phyloP scores from a whole-genome alignment of 2,113 vertebrate species.

The Alosa alosa region DNA sequence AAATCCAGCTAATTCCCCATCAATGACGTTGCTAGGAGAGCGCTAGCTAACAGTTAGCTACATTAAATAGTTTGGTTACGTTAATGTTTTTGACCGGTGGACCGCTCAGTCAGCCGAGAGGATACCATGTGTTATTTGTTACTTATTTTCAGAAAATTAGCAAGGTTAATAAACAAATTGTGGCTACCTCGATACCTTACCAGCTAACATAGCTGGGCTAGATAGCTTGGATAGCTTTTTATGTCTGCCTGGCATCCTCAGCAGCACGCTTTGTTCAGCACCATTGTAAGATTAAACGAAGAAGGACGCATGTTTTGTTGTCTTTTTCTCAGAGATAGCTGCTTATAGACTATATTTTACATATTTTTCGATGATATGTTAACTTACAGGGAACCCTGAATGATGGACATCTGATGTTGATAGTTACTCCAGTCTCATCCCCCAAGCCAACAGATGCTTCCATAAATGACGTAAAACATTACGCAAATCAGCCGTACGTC shows the following conservation, averaged over 20 bases:
- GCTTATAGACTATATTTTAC: neutral
- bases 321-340: neutral
- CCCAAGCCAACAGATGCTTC: neutral
- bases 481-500: conserved; percentile 23
- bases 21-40: neutral
- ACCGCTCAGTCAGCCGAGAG: neutral
- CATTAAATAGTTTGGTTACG: too few relatives aligned
- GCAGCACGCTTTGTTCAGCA: neutral
- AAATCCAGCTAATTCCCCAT: neutral
- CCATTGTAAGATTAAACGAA: neutral
- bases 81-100: neutral
- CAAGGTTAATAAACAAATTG: neutral
- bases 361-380: neutral
- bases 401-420: neutral
- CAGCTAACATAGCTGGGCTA: conserved; percentile 11
- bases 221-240: neutral
- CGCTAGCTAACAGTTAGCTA: neutral
- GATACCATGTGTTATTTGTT: neutral
- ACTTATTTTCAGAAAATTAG: neutral
- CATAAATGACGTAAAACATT: conserved; percentile 29
- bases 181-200: neutral
- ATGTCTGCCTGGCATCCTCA: neutral
- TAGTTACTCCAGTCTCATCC: neutral
- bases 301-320: neutral
- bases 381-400: neutral